Percentiles rank a stretch among this genome's conserved stretches.
Evolutionary conservation across 2,113 vertebrate genomes (phyloP).

Genomic region (Oryzias woworae): DNA sequence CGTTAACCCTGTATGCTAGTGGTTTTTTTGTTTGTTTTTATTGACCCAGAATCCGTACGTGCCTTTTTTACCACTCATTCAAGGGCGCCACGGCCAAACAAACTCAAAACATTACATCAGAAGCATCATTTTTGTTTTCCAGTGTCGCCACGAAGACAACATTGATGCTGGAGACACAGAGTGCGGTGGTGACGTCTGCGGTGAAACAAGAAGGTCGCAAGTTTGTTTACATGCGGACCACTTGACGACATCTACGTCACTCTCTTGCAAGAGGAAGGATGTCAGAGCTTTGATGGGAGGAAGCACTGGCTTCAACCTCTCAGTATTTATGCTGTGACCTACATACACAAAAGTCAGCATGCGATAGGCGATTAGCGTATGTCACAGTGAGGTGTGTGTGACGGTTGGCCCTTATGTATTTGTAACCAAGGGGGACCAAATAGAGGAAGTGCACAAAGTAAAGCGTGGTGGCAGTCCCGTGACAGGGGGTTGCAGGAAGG

Average conservation of each 20-base stretch:
- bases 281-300: conserved; percentile 49
- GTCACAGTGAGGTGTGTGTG: conserved; percentile 20
- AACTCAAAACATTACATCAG: not conserved
- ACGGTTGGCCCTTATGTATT: conserved; percentile 36
- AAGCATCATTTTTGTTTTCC: conserved; percentile 13
- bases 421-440: conserved; percentile 8
- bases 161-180: conserved; percentile 27
- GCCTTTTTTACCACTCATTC: not conserved
- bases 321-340: conserved; percentile 57
- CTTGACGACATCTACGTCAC: conserved; percentile 34
- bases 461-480: too few species aligned
- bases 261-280: conserved; percentile 53
- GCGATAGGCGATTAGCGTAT: conserved; percentile 20
- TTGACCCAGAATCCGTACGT: not conserved
- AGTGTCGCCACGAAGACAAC: conserved; percentile 21
- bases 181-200: conserved; percentile 44
- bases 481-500: too few species aligned
- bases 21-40: not conserved
- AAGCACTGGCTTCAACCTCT: conserved; percentile 54
- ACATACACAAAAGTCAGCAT: conserved; percentile 45
- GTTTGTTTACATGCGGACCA: conserved; percentile 65
- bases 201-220: conserved; percentile 38
- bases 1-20: conserved; percentile 41
- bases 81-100: not conserved
- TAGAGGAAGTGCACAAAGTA: conserved; percentile 36